A percentile compares a stretch with the other conserved stretches of the same genome.
These are phyloP conservation scores for Notoglanidium macrostoma DNA, from an alignment of 2,797 vertebrate species.

Conservation along the genomic window DNA sequence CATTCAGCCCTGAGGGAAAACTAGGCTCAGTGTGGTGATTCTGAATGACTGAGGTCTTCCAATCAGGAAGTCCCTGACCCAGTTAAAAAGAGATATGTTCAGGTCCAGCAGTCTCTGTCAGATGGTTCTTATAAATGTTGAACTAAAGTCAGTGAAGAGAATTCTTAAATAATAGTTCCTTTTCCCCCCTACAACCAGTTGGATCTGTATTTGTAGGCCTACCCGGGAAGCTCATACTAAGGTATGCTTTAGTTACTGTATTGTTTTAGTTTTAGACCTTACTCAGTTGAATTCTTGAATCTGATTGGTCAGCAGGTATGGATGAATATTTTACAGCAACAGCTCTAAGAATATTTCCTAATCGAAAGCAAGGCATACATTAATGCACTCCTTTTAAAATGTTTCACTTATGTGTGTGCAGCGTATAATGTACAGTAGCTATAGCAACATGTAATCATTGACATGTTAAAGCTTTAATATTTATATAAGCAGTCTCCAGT, in stretches of 20 bases:
- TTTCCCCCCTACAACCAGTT: neutral
- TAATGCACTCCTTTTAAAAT: neutral
- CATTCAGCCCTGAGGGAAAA: constrained; percentile 22
- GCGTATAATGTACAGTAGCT: neutral
- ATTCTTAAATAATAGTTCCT: neutral
- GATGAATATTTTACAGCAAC: neutral
- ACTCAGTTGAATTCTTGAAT: neutral
- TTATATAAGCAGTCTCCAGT: neutral
- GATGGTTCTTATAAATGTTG: neutral
- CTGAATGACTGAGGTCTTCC: constrained; percentile 18
- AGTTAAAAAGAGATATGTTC: constrained; percentile 5
- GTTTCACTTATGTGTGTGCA: too few relatives aligned
- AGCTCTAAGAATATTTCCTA: neutral
- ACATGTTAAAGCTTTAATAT: neutral
- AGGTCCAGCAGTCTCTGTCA: neutral
- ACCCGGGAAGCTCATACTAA: neutral
- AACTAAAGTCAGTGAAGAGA: neutral
- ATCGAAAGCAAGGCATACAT: neutral
- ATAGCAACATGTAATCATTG: neutral
- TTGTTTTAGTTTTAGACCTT: neutral
- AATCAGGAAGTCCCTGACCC: constrained; percentile 9
- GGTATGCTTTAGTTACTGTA: neutral
- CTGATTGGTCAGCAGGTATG: neutral
- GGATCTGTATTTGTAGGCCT: too few relatives aligned
- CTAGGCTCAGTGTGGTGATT: neutral